Conservation (phyloP, 2,888 invertebrate genomes). For the Rotaria socialis region DNA sequence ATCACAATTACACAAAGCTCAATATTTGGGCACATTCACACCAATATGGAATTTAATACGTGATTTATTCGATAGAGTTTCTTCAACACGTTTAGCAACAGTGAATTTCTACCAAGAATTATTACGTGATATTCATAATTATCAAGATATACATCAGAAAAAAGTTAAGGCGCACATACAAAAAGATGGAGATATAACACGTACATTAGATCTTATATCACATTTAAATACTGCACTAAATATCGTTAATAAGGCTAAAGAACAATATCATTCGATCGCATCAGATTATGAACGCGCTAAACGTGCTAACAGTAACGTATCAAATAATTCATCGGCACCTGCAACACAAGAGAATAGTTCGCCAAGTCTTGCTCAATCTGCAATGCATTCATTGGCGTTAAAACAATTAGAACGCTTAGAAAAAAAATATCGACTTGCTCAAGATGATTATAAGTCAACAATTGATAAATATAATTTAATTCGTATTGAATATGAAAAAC, state of each 20-base stretch:
- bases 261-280: constrained; percentile 40
- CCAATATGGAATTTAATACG: constrained; percentile 42
- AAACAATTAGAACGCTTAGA: constrained; percentile 38
- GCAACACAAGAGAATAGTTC: background rate
- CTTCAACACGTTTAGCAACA: background rate
- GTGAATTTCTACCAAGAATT: constrained; percentile 39
- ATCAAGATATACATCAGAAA: constrained; percentile 40
- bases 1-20: constrained; percentile 30
- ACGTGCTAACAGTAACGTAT: background rate
- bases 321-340: background rate
- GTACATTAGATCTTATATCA: constrained; percentile 29
- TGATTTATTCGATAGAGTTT: constrained; percentile 37
- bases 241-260: constrained; percentile 39
- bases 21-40: constrained; percentile 40
- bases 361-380: background rate
- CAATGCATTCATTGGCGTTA: constrained; percentile 1
- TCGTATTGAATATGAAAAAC: constrained; percentile 38
- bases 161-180: constrained; percentile 39
- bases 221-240: background rate
- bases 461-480: constrained; percentile 43
- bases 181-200: constrained; percentile 34
- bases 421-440: constrained; percentile 38
- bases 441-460: constrained; percentile 40
- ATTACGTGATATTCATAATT: constrained; percentile 39
- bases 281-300: constrained; percentile 38